Base-by-base conservation (phyloP, 2,113 vertebrate species). In the Ranitomeya variabilis region DNA sequence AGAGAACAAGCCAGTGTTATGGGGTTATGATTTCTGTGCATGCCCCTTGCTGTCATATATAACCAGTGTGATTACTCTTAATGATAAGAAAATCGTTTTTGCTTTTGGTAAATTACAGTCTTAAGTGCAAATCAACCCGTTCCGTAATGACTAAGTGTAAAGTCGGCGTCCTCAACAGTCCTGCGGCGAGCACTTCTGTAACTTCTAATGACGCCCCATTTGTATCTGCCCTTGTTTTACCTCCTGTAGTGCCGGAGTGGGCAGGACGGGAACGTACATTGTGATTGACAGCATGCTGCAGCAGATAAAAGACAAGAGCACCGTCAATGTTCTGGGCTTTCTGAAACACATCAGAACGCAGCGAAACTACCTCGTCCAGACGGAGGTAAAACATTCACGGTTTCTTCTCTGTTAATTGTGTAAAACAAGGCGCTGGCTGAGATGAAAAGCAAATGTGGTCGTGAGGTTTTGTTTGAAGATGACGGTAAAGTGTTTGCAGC, bases 231-330 rank as follows among this genome's bases (percentile, higher is more conserved):
- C 66, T 91, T 87, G 91, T 4, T 93, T 73, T 12, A 23, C 37
- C 37, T 26, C 66, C 87, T 91, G 0, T 90, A 99, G 98, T 82
- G 98, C 98, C 86, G 98, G 98, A 66, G 98, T 99, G 89, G 98
- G 98, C 89, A 96, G 98, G 91, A 99, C 98, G 51, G 98, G 98
- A 93, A 99, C 98, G 64, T 99, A 99, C 94, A 99, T 99, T 82
- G 98, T 99, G 83, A 98, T 99, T 86, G 98, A 99, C 96, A 98
- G 97, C 95, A 99, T 99, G 98, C 96, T 99, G 91, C 96, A 97
- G 90, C 97, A 98, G 94, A 98, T 99, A 90, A 96, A 95, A 93
- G 98, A 99, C 94, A 99, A 99, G 95, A 97, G 97, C 96, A 97
- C 97, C 93, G 97, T 99, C 91, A 99, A 99, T n/a, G 96, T 98